Base-by-base conservation (phyloP, 2,113 vertebrate genomes). In the Apteryx owenii region DNA sequence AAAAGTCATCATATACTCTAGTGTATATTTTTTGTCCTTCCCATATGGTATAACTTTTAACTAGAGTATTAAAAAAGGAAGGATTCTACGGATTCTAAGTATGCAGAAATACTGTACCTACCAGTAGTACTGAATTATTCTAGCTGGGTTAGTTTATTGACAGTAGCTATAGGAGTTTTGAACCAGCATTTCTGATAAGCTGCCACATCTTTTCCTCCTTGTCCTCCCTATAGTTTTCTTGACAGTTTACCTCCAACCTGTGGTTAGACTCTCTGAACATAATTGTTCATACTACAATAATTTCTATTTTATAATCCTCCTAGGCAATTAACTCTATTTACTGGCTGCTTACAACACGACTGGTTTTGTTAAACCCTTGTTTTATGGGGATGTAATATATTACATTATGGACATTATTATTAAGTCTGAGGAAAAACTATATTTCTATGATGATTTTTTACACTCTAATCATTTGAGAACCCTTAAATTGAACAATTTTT, bases 361-460 rank as follows among this genome's bases (percentile, higher is more conserved):
- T 56, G 64, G 26, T 81, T 95, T 86, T 89, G 40, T 71, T 88
- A 80, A 94, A 64, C 56, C 48, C 76, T 38, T 38, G 7, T 40
- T 92, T 79, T 51, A 56, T 82, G 89, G 46, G 85, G 91, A 46
- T 26, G 5, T 38, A 60, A 42, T 61, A 33, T 18, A 28, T 72
- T 86, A 56, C 17, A 64, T 38, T 69, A 72, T 93, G 71, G 42
- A 68, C 4, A 29, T 70, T 66, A 91, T 91, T 71, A 91, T 92
- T 71, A 93, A 86, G 28, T 26, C 71, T 95, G 64, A 80, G 70
- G 22, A 89, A 93, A 90, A 70, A 81, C 31, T 14, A 0, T 81
- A 70, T 93, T 93, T 95, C 76, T 89, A 93, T 98, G 97, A 98
- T 98, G 98, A 98, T 98, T 98, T 98, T 98, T 98, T 98, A 98